These are phyloP conservation scores for Nasua narica DNA, from an alignment of 2,797 vertebrate species.

Conservation along the genomic window DNA sequence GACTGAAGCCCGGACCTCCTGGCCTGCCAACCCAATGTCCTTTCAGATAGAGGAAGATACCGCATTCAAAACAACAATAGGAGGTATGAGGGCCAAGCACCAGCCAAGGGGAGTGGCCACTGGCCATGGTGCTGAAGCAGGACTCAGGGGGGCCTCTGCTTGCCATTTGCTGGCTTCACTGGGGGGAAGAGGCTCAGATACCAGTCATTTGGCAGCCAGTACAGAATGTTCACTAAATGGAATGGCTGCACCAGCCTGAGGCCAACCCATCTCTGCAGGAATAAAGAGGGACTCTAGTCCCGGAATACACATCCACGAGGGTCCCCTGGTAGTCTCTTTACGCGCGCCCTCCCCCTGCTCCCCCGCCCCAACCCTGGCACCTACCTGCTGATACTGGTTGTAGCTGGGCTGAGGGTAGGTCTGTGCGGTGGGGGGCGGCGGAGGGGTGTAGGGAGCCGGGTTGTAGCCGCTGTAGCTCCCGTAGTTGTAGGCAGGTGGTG, in stretches of 20 bases:
- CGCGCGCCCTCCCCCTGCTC: neutral
- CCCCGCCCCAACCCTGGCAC: neutral
- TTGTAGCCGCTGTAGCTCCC: constrained; percentile 89
- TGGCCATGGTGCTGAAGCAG: constrained; percentile 1
- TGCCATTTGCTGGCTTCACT: neutral
- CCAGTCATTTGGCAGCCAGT: neutral
- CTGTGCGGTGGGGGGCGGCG: constrained; percentile 79
- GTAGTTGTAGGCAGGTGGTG: constrained; percentile 87
- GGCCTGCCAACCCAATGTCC: neutral
- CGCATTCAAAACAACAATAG: neutral
- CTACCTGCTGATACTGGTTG: constrained; percentile 92
- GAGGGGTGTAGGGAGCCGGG: constrained; percentile 79
- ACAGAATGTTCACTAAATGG: neutral
- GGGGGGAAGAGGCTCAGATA: neutral
- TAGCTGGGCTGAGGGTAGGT: constrained; percentile 87
- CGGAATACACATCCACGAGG: neutral
- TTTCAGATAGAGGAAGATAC: neutral
- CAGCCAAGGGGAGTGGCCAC: neutral
- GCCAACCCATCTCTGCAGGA: neutral
- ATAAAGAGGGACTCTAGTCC: neutral
- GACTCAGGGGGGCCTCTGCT: neutral
- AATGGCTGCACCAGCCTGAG: neutral
- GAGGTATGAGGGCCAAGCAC: neutral
- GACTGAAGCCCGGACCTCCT: neutral
- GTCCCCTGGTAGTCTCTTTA: neutral